Conservation (phyloP, 2,113 vertebrate genomes). For the Phrynocephalus versicolor region DNA sequence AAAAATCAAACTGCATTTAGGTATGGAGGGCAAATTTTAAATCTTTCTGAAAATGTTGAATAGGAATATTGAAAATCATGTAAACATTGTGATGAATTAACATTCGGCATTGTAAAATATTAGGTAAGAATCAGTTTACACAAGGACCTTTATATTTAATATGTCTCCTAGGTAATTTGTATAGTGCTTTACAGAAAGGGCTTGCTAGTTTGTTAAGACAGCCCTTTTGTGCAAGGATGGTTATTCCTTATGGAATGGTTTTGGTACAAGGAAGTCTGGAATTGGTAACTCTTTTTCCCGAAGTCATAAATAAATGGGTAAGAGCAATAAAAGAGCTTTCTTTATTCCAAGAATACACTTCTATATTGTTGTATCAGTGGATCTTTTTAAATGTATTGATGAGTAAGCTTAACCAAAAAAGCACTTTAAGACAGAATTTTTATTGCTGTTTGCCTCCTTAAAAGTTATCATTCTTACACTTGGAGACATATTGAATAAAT, state of each 20-base stretch:
- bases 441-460: slow-evolving; percentile 73
- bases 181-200: slow-evolving; percentile 59
- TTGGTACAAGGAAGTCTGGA: slow-evolving; percentile 57
- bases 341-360: slow-evolving; percentile 54
- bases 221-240: slow-evolving; percentile 52
- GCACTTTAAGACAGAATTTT: slow-evolving; percentile 79
- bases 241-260: slow-evolving; percentile 49
- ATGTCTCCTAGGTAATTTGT: slow-evolving; percentile 79
- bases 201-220: slow-evolving; percentile 43
- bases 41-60: slow-evolving; percentile 79
- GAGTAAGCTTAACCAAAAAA: slow-evolving; percentile 66
- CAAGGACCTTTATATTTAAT: slow-evolving; percentile 82
- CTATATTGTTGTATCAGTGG: slow-evolving; percentile 47
- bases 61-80: slow-evolving; percentile 86
- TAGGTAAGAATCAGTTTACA: slow-evolving; percentile 85
- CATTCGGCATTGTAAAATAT: slow-evolving; percentile 90
- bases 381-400: slow-evolving; percentile 44
- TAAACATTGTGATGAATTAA: slow-evolving; percentile 87
- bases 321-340: slow-evolving; percentile 63
- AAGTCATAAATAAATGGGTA: slow-evolving; percentile 52
- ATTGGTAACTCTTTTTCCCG: slow-evolving; percentile 60
- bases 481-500: slow-evolving; percentile 84
- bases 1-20: slow-evolving; percentile 72
- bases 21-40: slow-evolving; percentile 76
- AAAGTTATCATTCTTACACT: slow-evolving; percentile 67